Percentiles rank a stretch among this genome's conserved stretches.
These are phyloP conservation scores for Orthonyx spaldingii DNA, from an alignment of 2,113 vertebrate genomes.

Conservation along the genomic window DNA sequence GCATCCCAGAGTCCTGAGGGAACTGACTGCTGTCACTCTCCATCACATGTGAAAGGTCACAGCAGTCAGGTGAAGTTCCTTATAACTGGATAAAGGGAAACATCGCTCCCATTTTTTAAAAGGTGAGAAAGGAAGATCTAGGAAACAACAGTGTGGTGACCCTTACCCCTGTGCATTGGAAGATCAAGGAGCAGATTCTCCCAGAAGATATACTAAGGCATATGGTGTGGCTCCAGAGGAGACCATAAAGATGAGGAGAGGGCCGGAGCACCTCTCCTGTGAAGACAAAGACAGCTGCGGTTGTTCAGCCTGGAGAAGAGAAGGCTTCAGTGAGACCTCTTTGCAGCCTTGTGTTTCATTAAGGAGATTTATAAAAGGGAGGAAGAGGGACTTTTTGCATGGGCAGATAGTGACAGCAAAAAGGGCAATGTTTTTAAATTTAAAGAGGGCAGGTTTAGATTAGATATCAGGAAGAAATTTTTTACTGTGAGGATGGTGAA, in stretches of 20 bases:
- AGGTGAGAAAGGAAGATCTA: background rate
- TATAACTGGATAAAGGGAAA: background rate
- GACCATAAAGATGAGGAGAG: background rate
- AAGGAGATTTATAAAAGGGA: background rate
- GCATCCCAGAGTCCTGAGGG: background rate
- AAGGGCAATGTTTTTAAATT: background rate
- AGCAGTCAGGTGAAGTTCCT: background rate
- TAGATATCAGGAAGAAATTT: background rate
- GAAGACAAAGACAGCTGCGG: background rate
- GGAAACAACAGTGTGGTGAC: background rate
- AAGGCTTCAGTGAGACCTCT: background rate
- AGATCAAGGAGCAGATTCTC: background rate
- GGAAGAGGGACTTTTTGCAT: background rate
- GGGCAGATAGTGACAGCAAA: background rate
- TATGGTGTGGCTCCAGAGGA: background rate
- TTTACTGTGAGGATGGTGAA: background rate
- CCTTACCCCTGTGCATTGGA: background rate
- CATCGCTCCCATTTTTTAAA: accelerated
- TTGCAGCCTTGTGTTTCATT: background rate
- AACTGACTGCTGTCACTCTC: background rate
- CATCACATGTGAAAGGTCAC: background rate
- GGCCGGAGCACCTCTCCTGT: background rate
- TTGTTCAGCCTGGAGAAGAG: background rate
- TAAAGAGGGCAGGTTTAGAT: background rate
- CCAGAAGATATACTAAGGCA: background rate